Conservation (phyloP, 2,888 invertebrate genomes). For the Reticulitermes lucifugus region DNA sequence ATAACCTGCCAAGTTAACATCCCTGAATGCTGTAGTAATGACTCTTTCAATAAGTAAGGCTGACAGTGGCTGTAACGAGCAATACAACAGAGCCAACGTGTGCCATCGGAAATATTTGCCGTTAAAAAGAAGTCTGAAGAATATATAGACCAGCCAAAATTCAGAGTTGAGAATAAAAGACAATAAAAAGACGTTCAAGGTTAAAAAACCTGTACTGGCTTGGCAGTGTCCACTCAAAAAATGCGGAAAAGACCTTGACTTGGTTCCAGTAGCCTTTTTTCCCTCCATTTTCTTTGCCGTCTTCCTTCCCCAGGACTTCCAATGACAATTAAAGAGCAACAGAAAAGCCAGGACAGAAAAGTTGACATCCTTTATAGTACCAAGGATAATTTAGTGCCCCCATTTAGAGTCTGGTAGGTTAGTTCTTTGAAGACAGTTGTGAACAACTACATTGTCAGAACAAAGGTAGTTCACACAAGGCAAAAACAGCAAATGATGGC, state of each 20-base stretch:
- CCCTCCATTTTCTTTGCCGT: background rate
- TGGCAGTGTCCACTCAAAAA: slow-evolving; percentile 33
- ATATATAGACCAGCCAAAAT: slow-evolving; percentile 3
- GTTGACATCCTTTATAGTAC: background rate
- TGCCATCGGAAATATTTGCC: background rate
- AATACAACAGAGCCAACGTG: background rate
- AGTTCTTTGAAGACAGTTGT: slow-evolving; percentile 6
- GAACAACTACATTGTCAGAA: slow-evolving; percentile 29
- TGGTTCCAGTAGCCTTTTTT: background rate
- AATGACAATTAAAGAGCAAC: background rate
- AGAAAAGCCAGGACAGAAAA: background rate
- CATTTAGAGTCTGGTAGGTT: background rate
- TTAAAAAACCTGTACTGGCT: slow-evolving; percentile 21
- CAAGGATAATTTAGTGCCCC: background rate
- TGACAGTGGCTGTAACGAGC: too few relatives aligned
- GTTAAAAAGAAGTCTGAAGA: background rate
- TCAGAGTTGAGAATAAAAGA: background rate
- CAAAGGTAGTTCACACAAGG: background rate
- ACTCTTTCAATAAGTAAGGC: too few relatives aligned
- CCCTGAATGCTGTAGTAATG: too few relatives aligned
- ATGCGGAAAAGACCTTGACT: slow-evolving; percentile 37
- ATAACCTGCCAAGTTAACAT: too few relatives aligned
- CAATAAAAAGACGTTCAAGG: slow-evolving; percentile 25
- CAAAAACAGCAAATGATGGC: slow-evolving; percentile 8
- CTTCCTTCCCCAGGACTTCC: background rate